These are phyloP conservation scores for Drosophila falleni DNA, from an alignment of 2,888 invertebrate species.

Conservation along the genomic window DNA sequence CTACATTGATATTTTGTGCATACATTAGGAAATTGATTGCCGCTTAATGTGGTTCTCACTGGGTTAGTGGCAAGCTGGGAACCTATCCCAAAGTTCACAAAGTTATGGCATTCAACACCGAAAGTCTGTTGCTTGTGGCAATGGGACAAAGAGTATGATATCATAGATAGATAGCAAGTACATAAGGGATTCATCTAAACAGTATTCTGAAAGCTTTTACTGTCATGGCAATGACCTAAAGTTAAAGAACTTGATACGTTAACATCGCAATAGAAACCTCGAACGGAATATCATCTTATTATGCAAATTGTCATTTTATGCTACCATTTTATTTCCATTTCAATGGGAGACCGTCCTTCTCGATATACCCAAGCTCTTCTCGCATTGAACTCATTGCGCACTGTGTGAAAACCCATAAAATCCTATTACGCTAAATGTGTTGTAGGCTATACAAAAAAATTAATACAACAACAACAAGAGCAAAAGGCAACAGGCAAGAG, in stretches of 20 bases:
- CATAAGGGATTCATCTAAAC: constrained; percentile 25
- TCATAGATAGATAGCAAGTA: constrained; percentile 29
- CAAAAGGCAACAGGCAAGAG: constrained; percentile 18
- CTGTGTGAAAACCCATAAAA: constrained; percentile 50
- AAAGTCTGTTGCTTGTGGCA: constrained; percentile 45
- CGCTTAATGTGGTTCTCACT: constrained; percentile 29
- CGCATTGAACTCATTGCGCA: not conserved
- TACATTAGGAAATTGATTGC: constrained; percentile 33
- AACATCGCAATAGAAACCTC: constrained; percentile 40
- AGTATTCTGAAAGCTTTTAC: constrained; percentile 32
- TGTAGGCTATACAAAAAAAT: constrained; percentile 26
- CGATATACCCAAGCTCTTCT: not conserved
- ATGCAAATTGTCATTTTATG: constrained; percentile 75
- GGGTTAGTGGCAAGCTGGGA: not conserved
- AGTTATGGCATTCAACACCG: constrained; percentile 6
- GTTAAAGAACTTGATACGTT: constrained; percentile 31
- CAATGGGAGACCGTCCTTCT: constrained; percentile 31
- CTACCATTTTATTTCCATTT: constrained; percentile 56
- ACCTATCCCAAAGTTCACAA: not conserved
- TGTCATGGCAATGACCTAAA: constrained; percentile 48
- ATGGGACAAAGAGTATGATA: constrained; percentile 15
- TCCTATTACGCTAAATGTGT: constrained; percentile 62
- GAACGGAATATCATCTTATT: constrained; percentile 68
- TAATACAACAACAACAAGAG: constrained; percentile 1
- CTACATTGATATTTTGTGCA: constrained; percentile 28